Evolutionary conservation across 2,797 vertebrate genomes (phyloP).

Genomic region (Gymnothorax javanicus): DNA sequence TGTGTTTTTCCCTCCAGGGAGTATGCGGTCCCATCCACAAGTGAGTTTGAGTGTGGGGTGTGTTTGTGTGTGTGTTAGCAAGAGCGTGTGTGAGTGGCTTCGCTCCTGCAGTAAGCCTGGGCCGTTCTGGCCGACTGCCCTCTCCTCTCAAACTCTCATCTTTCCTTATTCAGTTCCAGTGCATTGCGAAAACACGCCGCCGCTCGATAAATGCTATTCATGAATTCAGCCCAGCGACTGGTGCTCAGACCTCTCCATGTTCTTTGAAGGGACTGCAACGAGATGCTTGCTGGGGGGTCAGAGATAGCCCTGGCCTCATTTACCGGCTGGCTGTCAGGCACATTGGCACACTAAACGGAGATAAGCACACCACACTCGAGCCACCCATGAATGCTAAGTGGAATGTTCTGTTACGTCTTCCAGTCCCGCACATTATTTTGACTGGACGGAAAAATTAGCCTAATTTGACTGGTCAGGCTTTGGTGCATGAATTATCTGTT

Average conservation of each 20-base stretch:
- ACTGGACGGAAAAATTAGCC: background rate
- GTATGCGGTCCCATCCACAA: background rate
- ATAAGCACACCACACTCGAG: background rate
- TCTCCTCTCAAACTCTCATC: background rate
- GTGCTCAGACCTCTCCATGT: background rate
- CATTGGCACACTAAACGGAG: background rate
- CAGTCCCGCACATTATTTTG: background rate
- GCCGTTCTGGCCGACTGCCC: constrained; percentile 3
- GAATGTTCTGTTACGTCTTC: background rate
- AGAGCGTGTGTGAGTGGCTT: background rate
- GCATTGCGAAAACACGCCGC: background rate
- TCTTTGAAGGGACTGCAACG: background rate
- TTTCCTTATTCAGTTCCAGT: background rate
- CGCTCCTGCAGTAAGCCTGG: background rate
- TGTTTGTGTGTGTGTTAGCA: background rate
- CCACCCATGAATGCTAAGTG: background rate
- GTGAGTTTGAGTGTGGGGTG: background rate
- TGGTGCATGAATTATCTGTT: background rate
- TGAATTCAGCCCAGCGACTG: background rate
- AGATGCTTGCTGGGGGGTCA: background rate
- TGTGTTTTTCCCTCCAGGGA: background rate
- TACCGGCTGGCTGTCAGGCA: background rate
- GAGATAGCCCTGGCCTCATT: constrained; percentile 6
- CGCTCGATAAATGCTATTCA: constrained; percentile 5
- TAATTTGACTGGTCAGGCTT: background rate